Conservation (phyloP, 1,140 invertebrate genomes). For the Drosophila virilis region DNA sequence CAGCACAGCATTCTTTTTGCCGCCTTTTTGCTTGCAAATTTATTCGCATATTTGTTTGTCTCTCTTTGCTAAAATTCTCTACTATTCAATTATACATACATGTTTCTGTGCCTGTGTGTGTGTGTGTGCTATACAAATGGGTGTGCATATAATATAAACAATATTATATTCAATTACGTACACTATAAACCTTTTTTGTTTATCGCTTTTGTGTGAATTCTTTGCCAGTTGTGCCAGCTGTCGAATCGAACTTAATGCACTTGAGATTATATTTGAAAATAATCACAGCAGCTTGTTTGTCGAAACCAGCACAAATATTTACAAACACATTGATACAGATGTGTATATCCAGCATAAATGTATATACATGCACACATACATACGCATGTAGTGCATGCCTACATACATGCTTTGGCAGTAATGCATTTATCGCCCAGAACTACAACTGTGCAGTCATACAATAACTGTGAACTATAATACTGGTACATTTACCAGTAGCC, state of each 20-base stretch:
- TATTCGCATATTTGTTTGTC: conserved; percentile 13
- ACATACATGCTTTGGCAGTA: not conserved
- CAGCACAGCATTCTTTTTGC: conserved; percentile 21
- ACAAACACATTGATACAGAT: no score
- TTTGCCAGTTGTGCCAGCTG: conserved; percentile 13
- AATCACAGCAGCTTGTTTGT: conserved; percentile 3
- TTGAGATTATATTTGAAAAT: conserved; percentile 7
- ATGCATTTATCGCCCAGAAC: not conserved
- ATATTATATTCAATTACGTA: not conserved
- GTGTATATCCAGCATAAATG: not conserved
- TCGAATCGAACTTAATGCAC: not conserved
- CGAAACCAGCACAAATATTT: no score
- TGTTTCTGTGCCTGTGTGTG: conserved; percentile 3
- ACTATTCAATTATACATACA: not conserved
- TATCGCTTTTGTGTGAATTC: conserved; percentile 21
- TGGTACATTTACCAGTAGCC: not conserved
- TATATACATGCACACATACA: not conserved
- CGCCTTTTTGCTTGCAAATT: conserved; percentile 3
- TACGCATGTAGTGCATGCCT: not conserved
- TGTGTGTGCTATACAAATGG: not conserved
- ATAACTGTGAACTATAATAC: not conserved
- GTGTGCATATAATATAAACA: not conserved
- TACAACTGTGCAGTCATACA: no score
- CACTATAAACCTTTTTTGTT: conserved; percentile 14
- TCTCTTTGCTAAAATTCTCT: no score